Evolutionary conservation across 2,797 vertebrate species (phyloP).

Genomic region (Halcyon chelicuti): DNA sequence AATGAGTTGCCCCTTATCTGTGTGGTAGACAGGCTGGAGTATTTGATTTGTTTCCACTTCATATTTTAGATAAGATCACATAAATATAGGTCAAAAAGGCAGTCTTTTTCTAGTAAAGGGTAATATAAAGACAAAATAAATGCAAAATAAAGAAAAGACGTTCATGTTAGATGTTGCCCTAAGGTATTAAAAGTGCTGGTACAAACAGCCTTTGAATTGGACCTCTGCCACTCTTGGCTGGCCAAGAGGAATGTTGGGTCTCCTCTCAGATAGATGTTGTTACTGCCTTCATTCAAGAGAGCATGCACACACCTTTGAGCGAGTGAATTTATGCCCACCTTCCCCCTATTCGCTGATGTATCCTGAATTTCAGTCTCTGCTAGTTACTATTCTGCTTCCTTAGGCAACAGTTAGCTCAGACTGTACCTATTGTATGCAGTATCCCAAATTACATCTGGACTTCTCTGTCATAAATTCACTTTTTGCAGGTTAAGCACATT

Average conservation of each 20-base stretch:
- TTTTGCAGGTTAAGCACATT: constrained; percentile 60
- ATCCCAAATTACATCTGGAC: constrained; percentile 39
- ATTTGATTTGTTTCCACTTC: neutral
- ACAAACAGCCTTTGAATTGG: neutral
- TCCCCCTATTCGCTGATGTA: neutral
- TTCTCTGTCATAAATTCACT: constrained; percentile 23
- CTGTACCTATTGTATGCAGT: neutral
- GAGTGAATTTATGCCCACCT: neutral
- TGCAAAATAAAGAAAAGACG: neutral
- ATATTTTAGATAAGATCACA: neutral
- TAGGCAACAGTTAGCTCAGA: neutral
- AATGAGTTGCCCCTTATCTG: neutral
- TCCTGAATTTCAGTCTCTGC: neutral
- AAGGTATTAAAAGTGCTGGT: neutral
- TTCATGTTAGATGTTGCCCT: neutral
- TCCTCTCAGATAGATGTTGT: neutral
- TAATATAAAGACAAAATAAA: neutral
- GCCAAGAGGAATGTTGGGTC: neutral
- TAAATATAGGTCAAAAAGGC: neutral
- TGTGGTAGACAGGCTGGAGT: neutral
- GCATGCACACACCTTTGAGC: neutral
- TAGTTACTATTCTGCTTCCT: neutral
- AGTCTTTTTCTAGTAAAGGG: neutral
- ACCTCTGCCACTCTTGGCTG: neutral
- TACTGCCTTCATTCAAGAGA: neutral